Conservation (phyloP, 1,140 invertebrate genomes). For the Atta texana region DNA sequence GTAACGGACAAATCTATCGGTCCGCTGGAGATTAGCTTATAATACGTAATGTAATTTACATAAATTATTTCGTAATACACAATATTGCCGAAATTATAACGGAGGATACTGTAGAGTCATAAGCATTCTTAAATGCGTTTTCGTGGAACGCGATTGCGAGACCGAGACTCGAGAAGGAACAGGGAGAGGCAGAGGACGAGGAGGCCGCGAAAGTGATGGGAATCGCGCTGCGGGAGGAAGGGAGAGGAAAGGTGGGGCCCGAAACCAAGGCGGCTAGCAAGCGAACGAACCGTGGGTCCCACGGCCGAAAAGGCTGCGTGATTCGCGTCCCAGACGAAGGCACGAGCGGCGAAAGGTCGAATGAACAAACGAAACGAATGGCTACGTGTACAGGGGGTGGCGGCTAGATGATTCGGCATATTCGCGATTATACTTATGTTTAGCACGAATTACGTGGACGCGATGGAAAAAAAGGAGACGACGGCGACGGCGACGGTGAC, state of each 20-base stretch:
- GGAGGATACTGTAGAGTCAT: neutral
- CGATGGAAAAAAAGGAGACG: neutral
- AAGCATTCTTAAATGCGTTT: slow-evolving; percentile 44
- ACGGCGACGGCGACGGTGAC: slow-evolving; percentile 19
- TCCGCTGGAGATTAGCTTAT: neutral
- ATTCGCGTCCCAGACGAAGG: slow-evolving; percentile 79
- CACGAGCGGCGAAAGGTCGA: slow-evolving; percentile 59
- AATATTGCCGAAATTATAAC: slow-evolving; percentile 12
- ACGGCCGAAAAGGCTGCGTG: slow-evolving; percentile 80
- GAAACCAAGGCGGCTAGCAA: slow-evolving; percentile 49
- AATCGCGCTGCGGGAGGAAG: slow-evolving; percentile 42
- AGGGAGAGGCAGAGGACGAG: slow-evolving; percentile 30
- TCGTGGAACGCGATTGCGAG: slow-evolving; percentile 53
- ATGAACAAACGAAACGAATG: slow-evolving; percentile 10
- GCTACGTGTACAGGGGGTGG: neutral
- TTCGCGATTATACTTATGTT: slow-evolving; percentile 23
- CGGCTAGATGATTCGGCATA: neutral
- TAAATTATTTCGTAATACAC: neutral
- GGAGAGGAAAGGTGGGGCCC: slow-evolving; percentile 48
- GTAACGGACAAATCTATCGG: neutral
- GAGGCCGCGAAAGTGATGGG: slow-evolving; percentile 36
- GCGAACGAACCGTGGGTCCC: slow-evolving; percentile 73
- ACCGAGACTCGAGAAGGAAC: slow-evolving; percentile 30
- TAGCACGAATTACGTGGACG: slow-evolving; percentile 10
- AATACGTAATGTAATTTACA: neutral